A percentile compares a stretch with the other conserved stretches of the same genome.
Conservation (phyloP, 2,113 vertebrate genomes). For the Leuciscus idus region DNA sequence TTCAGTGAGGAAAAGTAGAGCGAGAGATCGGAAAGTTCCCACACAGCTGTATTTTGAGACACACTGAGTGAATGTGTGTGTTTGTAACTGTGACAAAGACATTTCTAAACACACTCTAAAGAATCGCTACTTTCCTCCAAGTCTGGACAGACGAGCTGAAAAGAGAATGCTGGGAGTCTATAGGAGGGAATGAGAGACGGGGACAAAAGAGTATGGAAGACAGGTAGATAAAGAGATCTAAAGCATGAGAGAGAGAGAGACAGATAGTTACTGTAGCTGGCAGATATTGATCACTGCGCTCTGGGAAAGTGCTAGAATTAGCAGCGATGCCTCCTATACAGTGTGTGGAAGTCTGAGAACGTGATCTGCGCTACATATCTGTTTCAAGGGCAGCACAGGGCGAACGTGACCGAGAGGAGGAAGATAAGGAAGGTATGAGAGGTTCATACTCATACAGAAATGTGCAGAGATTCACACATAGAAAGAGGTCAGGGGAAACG, state of each 20-base stretch:
- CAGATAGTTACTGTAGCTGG: slow-evolving; percentile 14
- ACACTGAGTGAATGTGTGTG: not conserved
- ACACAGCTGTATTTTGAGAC: not conserved
- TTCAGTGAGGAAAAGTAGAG: not conserved
- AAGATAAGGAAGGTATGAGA: not conserved
- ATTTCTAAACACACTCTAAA: not conserved
- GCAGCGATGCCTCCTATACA: slow-evolving; percentile 28
- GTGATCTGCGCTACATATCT: not conserved
- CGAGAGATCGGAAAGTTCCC: not conserved
- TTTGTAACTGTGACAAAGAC: slow-evolving; percentile 12
- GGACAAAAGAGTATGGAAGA: not conserved
- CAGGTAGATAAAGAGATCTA: not conserved
- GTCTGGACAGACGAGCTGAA: slow-evolving; percentile 60
- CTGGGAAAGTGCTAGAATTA: slow-evolving; percentile 7
- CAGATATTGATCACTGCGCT: slow-evolving; percentile 38
- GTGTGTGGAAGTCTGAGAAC: not conserved
- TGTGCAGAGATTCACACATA: not conserved
- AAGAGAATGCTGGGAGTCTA: not conserved
- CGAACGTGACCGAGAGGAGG: not conserved
- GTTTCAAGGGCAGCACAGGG: slow-evolving; percentile 40
- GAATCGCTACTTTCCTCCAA: slow-evolving; percentile 38
- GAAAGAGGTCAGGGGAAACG: not conserved
- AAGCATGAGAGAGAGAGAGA: not conserved
- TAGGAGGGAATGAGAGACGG: slow-evolving; percentile 5
- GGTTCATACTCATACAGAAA: not conserved